Conservation (phyloP, 2,888 invertebrate species). For the Noctua fimbriata region DNA sequence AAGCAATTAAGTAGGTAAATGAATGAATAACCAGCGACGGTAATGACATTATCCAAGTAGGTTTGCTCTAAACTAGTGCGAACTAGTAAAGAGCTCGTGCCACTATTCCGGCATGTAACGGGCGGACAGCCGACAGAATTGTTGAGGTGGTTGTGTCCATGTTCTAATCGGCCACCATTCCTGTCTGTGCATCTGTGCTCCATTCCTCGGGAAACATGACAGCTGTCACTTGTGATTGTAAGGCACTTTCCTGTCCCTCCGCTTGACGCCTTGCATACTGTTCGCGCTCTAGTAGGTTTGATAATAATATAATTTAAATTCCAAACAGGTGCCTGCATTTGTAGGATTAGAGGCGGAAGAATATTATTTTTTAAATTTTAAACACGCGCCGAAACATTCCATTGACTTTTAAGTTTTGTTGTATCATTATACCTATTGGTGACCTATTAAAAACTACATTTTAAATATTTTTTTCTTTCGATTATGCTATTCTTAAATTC, state of each 20-base stretch:
- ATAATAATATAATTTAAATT: conserved; percentile 14
- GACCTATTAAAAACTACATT: no score
- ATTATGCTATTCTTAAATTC: neutral
- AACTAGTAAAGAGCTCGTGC: neutral
- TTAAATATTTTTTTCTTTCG: neutral
- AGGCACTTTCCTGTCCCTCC: neutral
- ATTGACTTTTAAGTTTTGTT: neutral
- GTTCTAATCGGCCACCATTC: neutral
- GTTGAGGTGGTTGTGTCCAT: neutral
- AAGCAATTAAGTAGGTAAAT: neutral
- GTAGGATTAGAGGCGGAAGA: neutral
- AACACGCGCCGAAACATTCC: neutral
- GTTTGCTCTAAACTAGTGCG: neutral
- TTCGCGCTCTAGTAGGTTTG: conserved; percentile 1
- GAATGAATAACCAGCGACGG: neutral
- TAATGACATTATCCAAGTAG: neutral
- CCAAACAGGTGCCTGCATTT: conserved; percentile 1
- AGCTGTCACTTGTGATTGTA: neutral
- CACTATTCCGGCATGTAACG: neutral
- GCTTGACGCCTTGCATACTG: neutral
- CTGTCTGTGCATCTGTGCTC: no score
- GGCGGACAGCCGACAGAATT: neutral
- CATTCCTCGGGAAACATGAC: neutral
- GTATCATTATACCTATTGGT: neutral
- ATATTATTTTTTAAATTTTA: neutral